phyloP scores from a whole-genome alignment of 2,113 vertebrate species.

The Strix aluco region DNA sequence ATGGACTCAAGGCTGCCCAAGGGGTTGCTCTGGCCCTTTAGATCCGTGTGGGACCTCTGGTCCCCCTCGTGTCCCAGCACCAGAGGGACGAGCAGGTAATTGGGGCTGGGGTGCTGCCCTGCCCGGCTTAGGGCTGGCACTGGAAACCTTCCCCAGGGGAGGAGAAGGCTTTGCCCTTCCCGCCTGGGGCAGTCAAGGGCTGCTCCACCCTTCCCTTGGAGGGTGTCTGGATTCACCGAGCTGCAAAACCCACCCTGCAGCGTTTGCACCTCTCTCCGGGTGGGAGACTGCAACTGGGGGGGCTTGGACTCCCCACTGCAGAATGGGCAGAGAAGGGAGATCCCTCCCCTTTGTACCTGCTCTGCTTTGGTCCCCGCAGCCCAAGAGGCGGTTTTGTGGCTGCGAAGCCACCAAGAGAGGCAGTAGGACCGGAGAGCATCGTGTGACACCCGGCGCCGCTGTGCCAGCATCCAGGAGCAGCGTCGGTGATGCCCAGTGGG shows the following conservation, averaged over 20 bases:
- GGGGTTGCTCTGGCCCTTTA: not conserved
- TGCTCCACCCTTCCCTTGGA: not conserved
- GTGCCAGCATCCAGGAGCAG: not conserved
- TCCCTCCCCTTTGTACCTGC: not conserved
- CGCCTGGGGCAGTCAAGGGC: not conserved
- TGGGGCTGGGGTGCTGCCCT: not conserved
- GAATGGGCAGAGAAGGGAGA: not conserved
- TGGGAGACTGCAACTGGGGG: no score
- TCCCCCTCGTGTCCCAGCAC: not conserved
- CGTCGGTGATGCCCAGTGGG: accelerated
- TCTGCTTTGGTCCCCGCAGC: not conserved
- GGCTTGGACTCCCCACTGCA: not conserved
- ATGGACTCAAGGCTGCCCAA: not conserved
- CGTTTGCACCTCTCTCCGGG: no score
- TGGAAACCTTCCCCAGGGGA: not conserved
- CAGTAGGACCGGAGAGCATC: accelerated
- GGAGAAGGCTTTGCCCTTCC: not conserved
- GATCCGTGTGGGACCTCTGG: not conserved
- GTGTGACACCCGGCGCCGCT: accelerated
- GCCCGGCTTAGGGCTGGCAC: not conserved
- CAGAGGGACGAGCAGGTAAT: accelerated
- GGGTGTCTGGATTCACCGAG: not conserved
- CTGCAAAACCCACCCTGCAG: not conserved
- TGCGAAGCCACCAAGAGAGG: not conserved
- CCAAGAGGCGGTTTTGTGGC: not conserved